phyloP scores from a whole-genome alignment of 2,113 vertebrate genomes.

The Argyrosomus japonicus region DNA sequence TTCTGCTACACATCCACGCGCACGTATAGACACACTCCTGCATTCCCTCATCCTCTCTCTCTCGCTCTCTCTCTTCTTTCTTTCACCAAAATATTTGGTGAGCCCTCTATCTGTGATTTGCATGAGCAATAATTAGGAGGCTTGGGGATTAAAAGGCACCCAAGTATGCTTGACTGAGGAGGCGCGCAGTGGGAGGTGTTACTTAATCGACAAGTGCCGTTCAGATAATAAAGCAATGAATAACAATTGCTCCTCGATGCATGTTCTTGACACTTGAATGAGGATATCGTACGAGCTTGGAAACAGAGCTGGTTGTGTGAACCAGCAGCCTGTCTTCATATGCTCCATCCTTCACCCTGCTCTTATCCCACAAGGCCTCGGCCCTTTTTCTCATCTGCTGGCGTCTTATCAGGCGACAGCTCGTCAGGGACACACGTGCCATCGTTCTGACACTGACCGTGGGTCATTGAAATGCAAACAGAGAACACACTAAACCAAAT shows the following conservation, averaged over 20 bases:
- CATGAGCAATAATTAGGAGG: conserved; percentile 77
- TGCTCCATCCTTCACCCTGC: conserved; percentile 82
- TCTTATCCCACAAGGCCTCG: conserved; percentile 80
- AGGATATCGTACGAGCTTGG: conserved; percentile 21
- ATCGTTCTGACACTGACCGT: conserved; percentile 79
- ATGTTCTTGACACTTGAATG: conserved; percentile 30
- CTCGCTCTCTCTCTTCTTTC: conserved; percentile 16
- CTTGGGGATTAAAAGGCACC: conserved; percentile 66
- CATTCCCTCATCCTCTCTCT: conserved; percentile 49
- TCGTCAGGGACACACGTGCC: conserved; percentile 84
- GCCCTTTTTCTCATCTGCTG: conserved; percentile 55
- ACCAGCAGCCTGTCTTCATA: conserved; percentile 72
- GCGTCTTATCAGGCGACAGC: conserved; percentile 79
- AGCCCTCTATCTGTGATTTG: conserved; percentile 71
- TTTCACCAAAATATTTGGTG: conserved; percentile 50
- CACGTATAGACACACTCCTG: conserved; percentile 38
- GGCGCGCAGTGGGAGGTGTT: conserved; percentile 56
- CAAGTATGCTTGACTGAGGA: conserved; percentile 53
- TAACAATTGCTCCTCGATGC: conserved; percentile 58
- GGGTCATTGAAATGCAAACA: conserved; percentile 85
- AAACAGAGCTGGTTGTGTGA: conserved; percentile 54
- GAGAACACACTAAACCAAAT: conserved; percentile 76
- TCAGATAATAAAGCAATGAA: conserved; percentile 76
- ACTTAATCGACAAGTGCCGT: conserved; percentile 60
- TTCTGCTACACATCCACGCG: conserved; percentile 40